Percentiles rank a stretch among this genome's conserved stretches.
Evolutionary conservation across 2,888 invertebrate genomes (phyloP).

Genomic region (Cephus runcator): DNA sequence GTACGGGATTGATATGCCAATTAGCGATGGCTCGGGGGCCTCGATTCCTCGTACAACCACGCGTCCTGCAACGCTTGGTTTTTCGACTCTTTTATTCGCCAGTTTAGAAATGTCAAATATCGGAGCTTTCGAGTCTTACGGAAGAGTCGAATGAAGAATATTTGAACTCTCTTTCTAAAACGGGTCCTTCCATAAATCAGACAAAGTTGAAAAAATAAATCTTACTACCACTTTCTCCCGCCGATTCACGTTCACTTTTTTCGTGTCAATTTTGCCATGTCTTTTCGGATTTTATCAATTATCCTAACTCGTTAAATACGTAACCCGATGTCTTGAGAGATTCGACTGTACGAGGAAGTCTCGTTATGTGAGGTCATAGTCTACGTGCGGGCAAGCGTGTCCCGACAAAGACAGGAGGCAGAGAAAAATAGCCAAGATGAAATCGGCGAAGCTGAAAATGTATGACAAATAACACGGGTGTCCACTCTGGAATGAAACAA

Average conservation of each 20-base stretch:
- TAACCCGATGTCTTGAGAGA: not conserved
- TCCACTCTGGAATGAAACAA: conserved; percentile 61
- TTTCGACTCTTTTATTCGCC: not conserved
- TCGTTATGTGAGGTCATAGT: not conserved
- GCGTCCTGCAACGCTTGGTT: not conserved
- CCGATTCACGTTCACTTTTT: not conserved
- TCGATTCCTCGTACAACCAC: not conserved
- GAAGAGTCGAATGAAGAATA: too few species aligned
- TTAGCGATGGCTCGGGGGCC: conserved; percentile 31
- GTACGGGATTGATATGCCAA: conserved; percentile 53
- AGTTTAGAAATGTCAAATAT: too few species aligned
- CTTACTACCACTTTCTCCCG: not conserved
- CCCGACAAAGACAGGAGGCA: conserved; percentile 27
- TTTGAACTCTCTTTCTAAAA: too few species aligned
- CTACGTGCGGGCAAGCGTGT: conserved; percentile 13
- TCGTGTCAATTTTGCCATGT: not conserved
- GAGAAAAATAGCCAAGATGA: conserved; percentile 62
- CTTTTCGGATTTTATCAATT: not conserved
- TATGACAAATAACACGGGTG: conserved; percentile 61
- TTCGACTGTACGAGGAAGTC: not conserved
- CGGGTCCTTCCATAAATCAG: too few species aligned
- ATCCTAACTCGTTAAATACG: not conserved
- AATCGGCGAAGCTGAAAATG: conserved; percentile 59
- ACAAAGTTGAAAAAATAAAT: not conserved
- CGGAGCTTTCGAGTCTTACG: too few species aligned